Evolutionary conservation across 2,113 vertebrate genomes (phyloP).

Genomic region (Heteronetta atricapilla): DNA sequence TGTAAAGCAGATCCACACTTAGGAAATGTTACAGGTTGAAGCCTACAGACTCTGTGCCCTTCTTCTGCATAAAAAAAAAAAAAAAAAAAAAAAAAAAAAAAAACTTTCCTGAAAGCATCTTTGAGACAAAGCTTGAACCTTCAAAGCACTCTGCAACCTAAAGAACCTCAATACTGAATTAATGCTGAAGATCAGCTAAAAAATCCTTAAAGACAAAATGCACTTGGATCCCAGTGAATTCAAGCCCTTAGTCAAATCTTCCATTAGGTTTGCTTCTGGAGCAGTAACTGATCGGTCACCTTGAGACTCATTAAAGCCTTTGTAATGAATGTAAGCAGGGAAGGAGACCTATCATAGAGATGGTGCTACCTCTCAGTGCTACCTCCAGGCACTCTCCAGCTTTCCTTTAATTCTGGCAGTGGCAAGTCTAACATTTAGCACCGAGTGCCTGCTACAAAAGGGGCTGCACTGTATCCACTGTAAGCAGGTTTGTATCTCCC

Average conservation of each 20-base stretch:
- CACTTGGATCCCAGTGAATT: background rate
- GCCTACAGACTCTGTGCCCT: background rate
- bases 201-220: background rate
- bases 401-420: background rate
- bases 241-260: background rate
- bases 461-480: background rate
- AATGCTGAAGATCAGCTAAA: background rate
- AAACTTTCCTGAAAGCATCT: background rate
- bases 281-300: background rate
- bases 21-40: background rate
- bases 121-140: background rate
- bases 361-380: background rate
- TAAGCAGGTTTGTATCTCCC: background rate
- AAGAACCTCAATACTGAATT: background rate
- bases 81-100: background rate
- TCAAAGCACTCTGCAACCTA: background rate
- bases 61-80: background rate
- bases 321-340: background rate
- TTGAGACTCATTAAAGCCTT: background rate
- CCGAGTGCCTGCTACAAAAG: background rate
- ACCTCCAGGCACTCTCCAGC: background rate
- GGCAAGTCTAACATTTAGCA: background rate
- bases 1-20: background rate
- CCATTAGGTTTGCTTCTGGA: background rate
- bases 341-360: background rate